Percentiles rank a stretch among this genome's conserved stretches.
These are phyloP conservation scores for Anadara kagoshimensis DNA, from an alignment of 1,140 invertebrate species.

Conservation along the genomic window DNA sequence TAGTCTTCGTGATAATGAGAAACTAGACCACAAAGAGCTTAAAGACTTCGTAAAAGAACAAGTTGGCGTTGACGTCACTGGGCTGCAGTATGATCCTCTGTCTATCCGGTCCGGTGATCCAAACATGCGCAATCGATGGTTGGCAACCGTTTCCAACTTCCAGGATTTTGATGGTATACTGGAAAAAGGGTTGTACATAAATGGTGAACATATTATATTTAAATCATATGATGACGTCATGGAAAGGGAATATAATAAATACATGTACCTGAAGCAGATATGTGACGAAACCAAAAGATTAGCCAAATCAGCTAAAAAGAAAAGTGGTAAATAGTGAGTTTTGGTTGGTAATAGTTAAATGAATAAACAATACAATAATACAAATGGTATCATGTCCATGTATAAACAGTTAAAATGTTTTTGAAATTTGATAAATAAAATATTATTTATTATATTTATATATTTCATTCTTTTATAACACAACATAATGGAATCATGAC, in stretches of 20 bases:
- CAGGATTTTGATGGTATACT: constrained; percentile 23
- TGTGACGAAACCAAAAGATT: too few species aligned
- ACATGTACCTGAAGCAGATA: constrained; percentile 3
- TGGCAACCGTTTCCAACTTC: constrained; percentile 7
- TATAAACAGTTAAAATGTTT: too few species aligned
- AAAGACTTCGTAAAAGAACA: constrained; percentile 13
- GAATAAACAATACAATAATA: too few species aligned
- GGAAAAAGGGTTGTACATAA: constrained; percentile 23
- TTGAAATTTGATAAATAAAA: too few species aligned
- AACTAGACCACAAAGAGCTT: constrained; percentile 16
- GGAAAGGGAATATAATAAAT: constrained; percentile 16
- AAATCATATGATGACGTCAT: constrained; percentile 22
- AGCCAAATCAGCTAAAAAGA: too few species aligned
- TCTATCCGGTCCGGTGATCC: constrained; percentile 27
- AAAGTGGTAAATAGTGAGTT: too few species aligned
- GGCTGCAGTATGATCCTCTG: constrained; percentile 25
- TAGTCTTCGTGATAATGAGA: constrained; percentile 39
- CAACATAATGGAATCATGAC: too few species aligned
- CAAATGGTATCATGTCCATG: too few species aligned
- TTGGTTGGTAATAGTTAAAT: too few species aligned
- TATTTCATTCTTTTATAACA: too few species aligned
- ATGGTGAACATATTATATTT: constrained; percentile 27
- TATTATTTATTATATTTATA: too few species aligned
- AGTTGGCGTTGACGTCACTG: neutral
- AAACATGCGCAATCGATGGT: constrained; percentile 25